Evolutionary conservation across 1,140 invertebrate species (phyloP).

Genomic region (Neodiprion lecontei): DNA sequence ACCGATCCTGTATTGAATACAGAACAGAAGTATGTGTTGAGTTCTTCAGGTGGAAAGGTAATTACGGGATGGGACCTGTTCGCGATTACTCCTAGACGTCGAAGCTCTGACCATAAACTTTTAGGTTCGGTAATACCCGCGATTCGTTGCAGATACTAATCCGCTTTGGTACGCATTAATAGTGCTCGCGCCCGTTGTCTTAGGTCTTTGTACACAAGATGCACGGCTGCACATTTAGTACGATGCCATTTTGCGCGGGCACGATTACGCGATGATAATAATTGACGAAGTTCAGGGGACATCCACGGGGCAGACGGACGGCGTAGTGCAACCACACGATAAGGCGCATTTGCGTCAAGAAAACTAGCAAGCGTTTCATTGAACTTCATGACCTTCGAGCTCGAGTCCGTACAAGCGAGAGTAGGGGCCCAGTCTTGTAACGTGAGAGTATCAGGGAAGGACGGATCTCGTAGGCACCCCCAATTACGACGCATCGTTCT

Average conservation of each 20-base stretch:
- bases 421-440: conserved; percentile 9
- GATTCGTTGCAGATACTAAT: not conserved
- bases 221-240: too few relatives aligned
- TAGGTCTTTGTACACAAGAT: not conserved
- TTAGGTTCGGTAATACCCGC: not conserved
- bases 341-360: not conserved
- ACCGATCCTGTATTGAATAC: not conserved
- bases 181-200: not conserved
- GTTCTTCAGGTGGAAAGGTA: not conserved
- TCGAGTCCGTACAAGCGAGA: not conserved
- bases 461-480: not conserved
- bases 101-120: not conserved
- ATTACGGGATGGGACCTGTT: too few relatives aligned
- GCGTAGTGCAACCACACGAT: too few relatives aligned
- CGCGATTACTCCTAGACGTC: too few relatives aligned
- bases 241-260: not conserved
- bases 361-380: not conserved
- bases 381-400: not conserved
- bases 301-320: not conserved
- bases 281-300: not conserved
- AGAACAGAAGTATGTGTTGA: not conserved
- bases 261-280: not conserved
- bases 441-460: not conserved
- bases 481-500: not conserved
- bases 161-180: not conserved